These are phyloP conservation scores for Ceramica pisi DNA, from an alignment of 2,888 invertebrate species.

Conservation along the genomic window DNA sequence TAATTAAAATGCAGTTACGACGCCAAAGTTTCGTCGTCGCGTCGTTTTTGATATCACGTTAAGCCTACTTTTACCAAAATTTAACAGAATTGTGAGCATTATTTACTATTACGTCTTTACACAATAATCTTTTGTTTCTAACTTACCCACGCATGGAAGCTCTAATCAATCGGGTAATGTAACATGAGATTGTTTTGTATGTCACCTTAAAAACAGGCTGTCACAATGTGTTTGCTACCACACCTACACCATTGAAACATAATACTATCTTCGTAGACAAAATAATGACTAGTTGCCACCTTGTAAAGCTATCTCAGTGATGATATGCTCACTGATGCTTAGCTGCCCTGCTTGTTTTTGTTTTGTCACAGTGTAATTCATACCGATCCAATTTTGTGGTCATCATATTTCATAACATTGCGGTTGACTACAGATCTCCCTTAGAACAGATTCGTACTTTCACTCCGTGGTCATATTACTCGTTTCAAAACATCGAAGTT, in stretches of 20 bases:
- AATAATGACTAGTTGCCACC: slow-evolving; percentile 70
- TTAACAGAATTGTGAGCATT: background rate
- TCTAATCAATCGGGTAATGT: slow-evolving; percentile 39
- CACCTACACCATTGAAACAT: slow-evolving; percentile 67
- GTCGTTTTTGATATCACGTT: background rate
- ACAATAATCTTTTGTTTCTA: background rate
- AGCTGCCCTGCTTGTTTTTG: slow-evolving; percentile 61
- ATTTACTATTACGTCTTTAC: background rate
- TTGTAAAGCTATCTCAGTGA: slow-evolving; percentile 70
- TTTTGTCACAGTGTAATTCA: slow-evolving; percentile 62
- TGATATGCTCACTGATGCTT: slow-evolving; percentile 72
- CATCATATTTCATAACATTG: slow-evolving; percentile 70
- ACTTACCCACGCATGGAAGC: slow-evolving; percentile 9
- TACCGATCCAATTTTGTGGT: slow-evolving; percentile 72
- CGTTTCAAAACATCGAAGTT: slow-evolving; percentile 43
- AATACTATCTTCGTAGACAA: slow-evolving; percentile 69
- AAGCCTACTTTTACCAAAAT: background rate
- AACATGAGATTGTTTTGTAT: slow-evolving; percentile 48
- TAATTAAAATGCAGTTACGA: slow-evolving; percentile 37
- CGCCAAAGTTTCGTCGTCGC: background rate
- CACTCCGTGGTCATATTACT: slow-evolving; percentile 60
- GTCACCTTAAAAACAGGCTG: slow-evolving; percentile 39
- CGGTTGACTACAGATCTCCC: slow-evolving; percentile 68
- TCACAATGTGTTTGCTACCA: slow-evolving; percentile 50
- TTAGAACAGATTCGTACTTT: slow-evolving; percentile 70